Conservation (phyloP, 2,797 vertebrate genomes). For the Lutjanus argentimaculatus region DNA sequence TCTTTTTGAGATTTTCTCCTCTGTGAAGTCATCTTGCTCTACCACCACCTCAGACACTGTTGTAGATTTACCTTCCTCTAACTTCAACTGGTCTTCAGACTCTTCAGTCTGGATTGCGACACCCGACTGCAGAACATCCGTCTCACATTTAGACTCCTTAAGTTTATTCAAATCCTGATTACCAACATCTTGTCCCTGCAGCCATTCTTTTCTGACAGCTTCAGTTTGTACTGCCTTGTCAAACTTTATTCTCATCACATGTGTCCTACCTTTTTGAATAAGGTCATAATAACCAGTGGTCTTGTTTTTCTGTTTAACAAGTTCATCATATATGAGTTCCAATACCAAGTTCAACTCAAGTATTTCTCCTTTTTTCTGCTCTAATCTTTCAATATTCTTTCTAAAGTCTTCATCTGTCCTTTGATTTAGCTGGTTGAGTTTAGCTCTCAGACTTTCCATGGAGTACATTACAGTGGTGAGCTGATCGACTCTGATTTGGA, state of each 20-base stretch:
- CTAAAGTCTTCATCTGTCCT: not conserved
- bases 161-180: not conserved
- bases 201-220: not conserved
- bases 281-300: not conserved
- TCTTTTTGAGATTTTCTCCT: constrained; percentile 19
- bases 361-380: not conserved
- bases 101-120: not conserved
- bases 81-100: not conserved
- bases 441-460: not conserved
- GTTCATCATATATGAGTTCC: constrained; percentile 7
- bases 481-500: not conserved
- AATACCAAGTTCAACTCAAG: not conserved
- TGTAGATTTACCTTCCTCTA: not conserved
- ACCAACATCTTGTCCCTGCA: not conserved
- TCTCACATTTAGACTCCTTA: not conserved
- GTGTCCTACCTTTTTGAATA: constrained; percentile 5
- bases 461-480: not conserved
- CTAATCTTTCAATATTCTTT: not conserved
- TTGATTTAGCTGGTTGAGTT: not conserved
- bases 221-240: constrained; percentile 48
- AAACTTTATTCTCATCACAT: not conserved
- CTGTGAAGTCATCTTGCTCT: not conserved
- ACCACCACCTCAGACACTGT: fast-evolving
- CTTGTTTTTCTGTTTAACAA: constrained; percentile 14
- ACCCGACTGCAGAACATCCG: not conserved